A percentile compares a stretch with the other conserved stretches of the same genome.
Conservation (phyloP, 1,140 invertebrate genomes). For the Mycetomoellerius zeteki region DNA sequence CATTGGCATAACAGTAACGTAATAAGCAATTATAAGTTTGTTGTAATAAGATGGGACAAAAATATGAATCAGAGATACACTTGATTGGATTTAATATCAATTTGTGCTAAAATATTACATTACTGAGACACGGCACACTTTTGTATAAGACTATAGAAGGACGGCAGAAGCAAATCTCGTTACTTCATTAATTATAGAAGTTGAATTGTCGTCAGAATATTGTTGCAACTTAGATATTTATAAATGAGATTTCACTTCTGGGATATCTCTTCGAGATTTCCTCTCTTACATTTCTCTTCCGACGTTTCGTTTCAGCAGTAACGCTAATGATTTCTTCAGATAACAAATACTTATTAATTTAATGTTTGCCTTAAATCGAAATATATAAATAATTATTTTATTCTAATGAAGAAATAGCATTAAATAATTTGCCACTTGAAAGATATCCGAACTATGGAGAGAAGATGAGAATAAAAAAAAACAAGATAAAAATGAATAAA, state of each 20-base stretch:
- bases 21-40: not conserved
- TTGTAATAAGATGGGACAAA: not conserved
- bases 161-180: conserved; percentile 70
- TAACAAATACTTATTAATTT: conserved; percentile 17
- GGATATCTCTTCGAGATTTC: conserved; percentile 42
- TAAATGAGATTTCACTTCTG: conserved; percentile 45
- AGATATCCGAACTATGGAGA: not conserved
- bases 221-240: conserved; percentile 48
- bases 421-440: not conserved
- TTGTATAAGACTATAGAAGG: conserved; percentile 70
- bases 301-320: conserved; percentile 40
- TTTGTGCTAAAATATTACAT: conserved; percentile 47
- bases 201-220: conserved; percentile 57
- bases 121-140: conserved; percentile 34
- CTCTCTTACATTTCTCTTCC: conserved; percentile 20
- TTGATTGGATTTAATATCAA: conserved; percentile 25
- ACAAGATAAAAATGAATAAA: conserved; percentile 4
- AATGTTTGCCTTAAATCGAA: conserved; percentile 17
- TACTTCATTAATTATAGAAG: conserved; percentile 58
- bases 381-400: conserved; percentile 8
- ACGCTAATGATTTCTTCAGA: conserved; percentile 26
- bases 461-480: not conserved
- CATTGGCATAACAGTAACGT: not conserved
- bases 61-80: not conserved
- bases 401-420: not conserved